A percentile compares a stretch with the other conserved stretches of the same genome.
These are phyloP conservation scores for Drosophila atroscutellata DNA, from an alignment of 2,888 invertebrate genomes.

Conservation along the genomic window DNA sequence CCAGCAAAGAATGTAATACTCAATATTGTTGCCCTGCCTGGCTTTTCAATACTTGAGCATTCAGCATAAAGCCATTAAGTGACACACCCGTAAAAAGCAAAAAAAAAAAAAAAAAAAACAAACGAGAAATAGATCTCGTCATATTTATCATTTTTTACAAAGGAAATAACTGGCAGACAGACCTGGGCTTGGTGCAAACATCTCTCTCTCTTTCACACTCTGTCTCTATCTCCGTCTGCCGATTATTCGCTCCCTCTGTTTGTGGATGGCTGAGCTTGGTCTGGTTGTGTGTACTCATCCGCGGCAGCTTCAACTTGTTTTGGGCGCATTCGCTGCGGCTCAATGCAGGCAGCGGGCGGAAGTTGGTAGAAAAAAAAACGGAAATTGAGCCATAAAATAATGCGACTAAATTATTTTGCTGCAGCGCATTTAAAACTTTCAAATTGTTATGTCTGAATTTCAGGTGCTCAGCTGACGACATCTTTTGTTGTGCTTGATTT, in stretches of 20 bases:
- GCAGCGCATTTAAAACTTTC: slow-evolving; percentile 39
- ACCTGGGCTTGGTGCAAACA: slow-evolving; percentile 68
- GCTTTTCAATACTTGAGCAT: slow-evolving; percentile 38
- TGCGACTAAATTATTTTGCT: slow-evolving; percentile 55
- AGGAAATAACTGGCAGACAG: slow-evolving; percentile 27
- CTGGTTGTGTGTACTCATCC: slow-evolving; percentile 67
- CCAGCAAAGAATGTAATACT: slow-evolving; percentile 21
- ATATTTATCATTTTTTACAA: slow-evolving; percentile 69
- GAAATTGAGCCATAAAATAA: slow-evolving; percentile 77
- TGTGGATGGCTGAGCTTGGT: slow-evolving; percentile 24
- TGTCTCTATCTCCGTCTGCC: slow-evolving; percentile 1
- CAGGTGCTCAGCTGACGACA: slow-evolving; percentile 28
- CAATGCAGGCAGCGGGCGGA: slow-evolving; percentile 67
- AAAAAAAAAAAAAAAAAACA: slow-evolving; percentile 18
- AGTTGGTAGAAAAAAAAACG: slow-evolving; percentile 70
- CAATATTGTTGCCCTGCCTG: background rate
- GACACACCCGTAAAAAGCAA: no score
- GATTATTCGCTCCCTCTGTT: background rate
- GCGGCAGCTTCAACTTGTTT: slow-evolving; percentile 65
- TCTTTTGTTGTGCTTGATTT: slow-evolving; percentile 2
- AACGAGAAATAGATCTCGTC: slow-evolving; percentile 63
- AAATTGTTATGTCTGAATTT: slow-evolving; percentile 27
- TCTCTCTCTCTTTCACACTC: slow-evolving; percentile 7
- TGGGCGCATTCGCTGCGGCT: slow-evolving; percentile 58
- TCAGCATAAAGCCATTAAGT: slow-evolving; percentile 66